Evolutionary conservation across 2,797 vertebrate genomes (phyloP).

Genomic region (Chaetophractus vellerosus): DNA sequence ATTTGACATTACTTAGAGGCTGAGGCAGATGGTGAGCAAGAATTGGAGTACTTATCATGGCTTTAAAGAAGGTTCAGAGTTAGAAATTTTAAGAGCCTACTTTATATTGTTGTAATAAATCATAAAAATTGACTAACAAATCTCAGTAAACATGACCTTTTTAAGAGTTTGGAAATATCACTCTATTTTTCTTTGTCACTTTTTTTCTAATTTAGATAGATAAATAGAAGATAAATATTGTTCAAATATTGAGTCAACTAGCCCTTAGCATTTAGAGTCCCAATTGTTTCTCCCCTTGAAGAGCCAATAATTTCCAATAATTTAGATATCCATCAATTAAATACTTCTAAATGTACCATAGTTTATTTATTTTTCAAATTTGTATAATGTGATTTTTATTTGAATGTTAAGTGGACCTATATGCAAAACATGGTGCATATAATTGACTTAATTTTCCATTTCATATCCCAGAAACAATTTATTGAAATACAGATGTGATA

Average conservation of each 20-base stretch:
- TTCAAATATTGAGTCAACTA: not conserved
- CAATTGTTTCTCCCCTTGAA: not conserved
- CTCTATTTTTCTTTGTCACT: constrained; percentile 76
- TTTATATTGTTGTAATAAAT: constrained; percentile 69
- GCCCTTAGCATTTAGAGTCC: not conserved
- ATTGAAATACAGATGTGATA: not conserved
- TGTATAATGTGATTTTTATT: not conserved
- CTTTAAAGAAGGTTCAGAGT: not conserved
- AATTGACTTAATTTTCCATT: not conserved
- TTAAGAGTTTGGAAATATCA: constrained; percentile 77
- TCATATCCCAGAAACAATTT: not conserved
- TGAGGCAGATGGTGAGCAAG: not conserved
- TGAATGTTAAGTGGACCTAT: not conserved
- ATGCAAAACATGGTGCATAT: not conserved
- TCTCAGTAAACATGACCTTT: constrained; percentile 75
- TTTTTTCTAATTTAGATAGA: constrained; percentile 66
- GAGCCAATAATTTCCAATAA: not conserved
- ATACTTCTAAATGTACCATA: not conserved
- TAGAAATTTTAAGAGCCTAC: not conserved
- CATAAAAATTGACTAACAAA: constrained; percentile 60
- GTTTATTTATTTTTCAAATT: not conserved
- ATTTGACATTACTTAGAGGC: not conserved
- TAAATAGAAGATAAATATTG: constrained; percentile 61
- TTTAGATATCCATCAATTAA: not conserved
- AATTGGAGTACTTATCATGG: not conserved